Base-by-base conservation (phyloP, 30 jellyfish, hydroid and myxozoan genomes). In the Aurelia coerulea region DNA sequence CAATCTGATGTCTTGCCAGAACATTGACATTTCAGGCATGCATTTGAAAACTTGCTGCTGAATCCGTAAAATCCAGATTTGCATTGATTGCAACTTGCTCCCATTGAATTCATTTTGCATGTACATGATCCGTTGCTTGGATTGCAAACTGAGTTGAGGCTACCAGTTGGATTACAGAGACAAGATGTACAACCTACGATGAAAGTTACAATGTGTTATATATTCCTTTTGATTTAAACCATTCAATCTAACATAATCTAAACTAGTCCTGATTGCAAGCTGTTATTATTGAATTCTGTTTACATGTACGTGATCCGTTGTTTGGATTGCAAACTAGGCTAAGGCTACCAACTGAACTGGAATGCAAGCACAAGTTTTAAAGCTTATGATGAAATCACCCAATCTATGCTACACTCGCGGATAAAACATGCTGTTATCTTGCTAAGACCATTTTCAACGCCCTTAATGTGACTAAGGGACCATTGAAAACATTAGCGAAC, bases 11-110 rank as follows among this genome's bases (percentile, higher is more conserved):
- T 84, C 35, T 88, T 86, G 9, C 97, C 96, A 39, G 99, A 73
- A 77, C 99, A 94, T 31, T 88, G 95, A 80, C 99, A 94, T 65
- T 65, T 83, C 77, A 94, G 52, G 65, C 99, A 94, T 10, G 97
- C 86, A 41, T 79, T 53, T 4, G 97, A 92, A 60, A 88, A 94
- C 35, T 68, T 89, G 37, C 83, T 14, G 76, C 97, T 88, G 86
- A 76, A 94, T 16, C 99, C 99, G 50, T 88, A 94, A 65, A 75
- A 84, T 5, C 99, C 97, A 29, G 83, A 18, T 56, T 78, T 94
- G 92, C 99, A 94, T 37, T 69, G 88, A 32, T 62, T 88, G 80
- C 99, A 94, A 4, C 72, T 56, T 11, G 75, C 46, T 3, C 99
- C 99, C 75, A 39, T 68, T 12, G 89, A 85, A 42, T 76, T 81